These are phyloP conservation scores for Serrognathus titanus DNA, from an alignment of 2,888 invertebrate species.

Conservation along the genomic window DNA sequence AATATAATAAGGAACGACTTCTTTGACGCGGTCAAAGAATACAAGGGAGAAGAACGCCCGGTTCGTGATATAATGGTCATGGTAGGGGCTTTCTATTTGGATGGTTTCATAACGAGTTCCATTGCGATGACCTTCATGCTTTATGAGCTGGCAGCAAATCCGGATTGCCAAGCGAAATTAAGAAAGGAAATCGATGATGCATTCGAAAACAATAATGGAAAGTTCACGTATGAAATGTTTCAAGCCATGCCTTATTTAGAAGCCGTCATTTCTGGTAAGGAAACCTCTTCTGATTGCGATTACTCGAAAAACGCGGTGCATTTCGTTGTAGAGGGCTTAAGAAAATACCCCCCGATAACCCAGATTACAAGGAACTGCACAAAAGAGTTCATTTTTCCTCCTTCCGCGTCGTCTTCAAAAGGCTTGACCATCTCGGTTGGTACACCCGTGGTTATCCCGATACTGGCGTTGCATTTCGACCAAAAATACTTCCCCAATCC, in stretches of 20 bases:
- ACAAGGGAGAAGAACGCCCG: conserved; percentile 30
- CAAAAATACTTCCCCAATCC: conserved; percentile 25
- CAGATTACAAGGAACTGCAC: conserved; percentile 28
- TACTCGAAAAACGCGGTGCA: conserved; percentile 11
- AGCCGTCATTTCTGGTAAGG: conserved; percentile 40
- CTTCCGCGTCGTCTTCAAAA: conserved; percentile 34
- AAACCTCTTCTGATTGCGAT: neutral
- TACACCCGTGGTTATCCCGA: conserved; percentile 25
- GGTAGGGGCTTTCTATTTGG: conserved; percentile 45
- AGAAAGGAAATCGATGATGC: conserved; percentile 41
- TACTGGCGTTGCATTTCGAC: conserved; percentile 23
- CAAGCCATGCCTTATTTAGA: conserved; percentile 49
- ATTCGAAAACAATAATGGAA: conserved; percentile 35
- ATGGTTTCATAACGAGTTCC: conserved; percentile 52
- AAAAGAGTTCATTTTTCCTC: conserved; percentile 24
- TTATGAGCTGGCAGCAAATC: conserved; percentile 45
- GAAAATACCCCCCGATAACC: conserved; percentile 31
- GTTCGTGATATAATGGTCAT: conserved; percentile 40
- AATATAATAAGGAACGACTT: conserved; percentile 45
- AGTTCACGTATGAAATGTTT: conserved; percentile 44
- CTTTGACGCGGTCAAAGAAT: conserved; percentile 42
- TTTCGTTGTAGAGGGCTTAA: conserved; percentile 17
- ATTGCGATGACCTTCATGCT: conserved; percentile 42
- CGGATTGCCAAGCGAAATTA: conserved; percentile 44
- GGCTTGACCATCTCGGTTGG: conserved; percentile 38